Conservation (phyloP, 2,113 vertebrate species). For the Boulengeromyrus knoepffleri region DNA sequence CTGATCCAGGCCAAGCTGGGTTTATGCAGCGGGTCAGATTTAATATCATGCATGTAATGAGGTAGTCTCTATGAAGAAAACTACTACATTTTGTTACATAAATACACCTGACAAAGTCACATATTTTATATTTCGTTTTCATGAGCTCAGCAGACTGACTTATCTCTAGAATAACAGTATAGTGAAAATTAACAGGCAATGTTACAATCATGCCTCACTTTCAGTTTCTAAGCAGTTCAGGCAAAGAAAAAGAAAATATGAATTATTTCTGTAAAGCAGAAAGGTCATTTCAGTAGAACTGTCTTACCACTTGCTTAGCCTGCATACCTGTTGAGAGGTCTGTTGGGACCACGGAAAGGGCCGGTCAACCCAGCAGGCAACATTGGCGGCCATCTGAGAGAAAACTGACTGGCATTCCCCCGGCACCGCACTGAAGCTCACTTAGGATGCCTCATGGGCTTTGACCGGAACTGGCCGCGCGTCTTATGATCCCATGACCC, state of each 20-base stretch:
- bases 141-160: background rate
- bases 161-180: background rate
- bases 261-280: background rate
- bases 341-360: background rate
- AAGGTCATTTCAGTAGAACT: background rate
- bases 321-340: background rate
- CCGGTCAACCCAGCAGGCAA: background rate
- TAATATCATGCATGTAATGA: background rate
- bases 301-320: background rate
- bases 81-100: background rate
- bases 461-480: background rate
- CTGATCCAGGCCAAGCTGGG: background rate
- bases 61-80: background rate
- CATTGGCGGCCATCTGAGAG: background rate
- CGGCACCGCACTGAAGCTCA: background rate
- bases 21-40: background rate
- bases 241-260: background rate
- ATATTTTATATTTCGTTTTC: background rate
- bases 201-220: background rate
- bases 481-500: background rate
- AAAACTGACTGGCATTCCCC: background rate
- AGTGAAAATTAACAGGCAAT: background rate
- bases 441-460: background rate
- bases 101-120: background rate
- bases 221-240: background rate